phyloP scores from a whole-genome alignment of 2,888 invertebrate genomes.

The Drosophila siamana region DNA sequence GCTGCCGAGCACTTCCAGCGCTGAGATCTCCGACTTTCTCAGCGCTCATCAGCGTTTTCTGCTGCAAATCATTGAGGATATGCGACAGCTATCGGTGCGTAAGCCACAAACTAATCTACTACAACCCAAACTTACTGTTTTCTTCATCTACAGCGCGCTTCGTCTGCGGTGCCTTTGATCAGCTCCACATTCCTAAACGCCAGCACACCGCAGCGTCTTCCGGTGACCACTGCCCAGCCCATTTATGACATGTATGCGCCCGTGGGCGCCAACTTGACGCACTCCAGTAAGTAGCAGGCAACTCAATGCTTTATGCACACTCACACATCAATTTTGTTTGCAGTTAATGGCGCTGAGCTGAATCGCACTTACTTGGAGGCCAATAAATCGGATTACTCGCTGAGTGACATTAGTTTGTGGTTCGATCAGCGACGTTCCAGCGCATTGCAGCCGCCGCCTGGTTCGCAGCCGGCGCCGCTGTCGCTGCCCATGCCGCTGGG shows the following conservation, averaged over 20 bases:
- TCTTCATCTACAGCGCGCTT: slow-evolving; percentile 35
- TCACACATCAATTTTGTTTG: slow-evolving; percentile 2
- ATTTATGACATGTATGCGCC: slow-evolving; percentile 54
- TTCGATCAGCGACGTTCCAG: slow-evolving; percentile 79
- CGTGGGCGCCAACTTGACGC: slow-evolving; percentile 70
- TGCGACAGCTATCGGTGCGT: slow-evolving; percentile 82
- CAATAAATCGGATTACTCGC: slow-evolving; percentile 84
- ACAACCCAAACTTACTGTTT: not conserved
- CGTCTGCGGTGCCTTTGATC: slow-evolving; percentile 58
- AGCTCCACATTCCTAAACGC: slow-evolving; percentile 76
- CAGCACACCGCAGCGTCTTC: slow-evolving; percentile 83
- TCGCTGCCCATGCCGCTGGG: slow-evolving; percentile 48
- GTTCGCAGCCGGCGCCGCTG: slow-evolving; percentile 10
- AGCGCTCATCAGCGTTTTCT: slow-evolving; percentile 82
- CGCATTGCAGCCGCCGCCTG: slow-evolving; percentile 26
- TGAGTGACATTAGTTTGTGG: slow-evolving; percentile 84
- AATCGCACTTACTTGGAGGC: slow-evolving; percentile 85
- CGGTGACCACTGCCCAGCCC: slow-evolving; percentile 18
- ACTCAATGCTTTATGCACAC: not conserved
- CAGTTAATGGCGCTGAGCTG: slow-evolving; percentile 84
- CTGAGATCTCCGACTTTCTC: slow-evolving; percentile 80
- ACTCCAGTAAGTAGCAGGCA: slow-evolving; percentile 70
- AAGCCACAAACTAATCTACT: too few relatives aligned
- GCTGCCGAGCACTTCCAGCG: slow-evolving; percentile 72
- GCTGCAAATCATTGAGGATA: slow-evolving; percentile 82